Evolutionary conservation across 2,797 vertebrate species (phyloP), one percentile per base, ranked within the genome.

Genomic region (Ficedula albicollis): DNA sequence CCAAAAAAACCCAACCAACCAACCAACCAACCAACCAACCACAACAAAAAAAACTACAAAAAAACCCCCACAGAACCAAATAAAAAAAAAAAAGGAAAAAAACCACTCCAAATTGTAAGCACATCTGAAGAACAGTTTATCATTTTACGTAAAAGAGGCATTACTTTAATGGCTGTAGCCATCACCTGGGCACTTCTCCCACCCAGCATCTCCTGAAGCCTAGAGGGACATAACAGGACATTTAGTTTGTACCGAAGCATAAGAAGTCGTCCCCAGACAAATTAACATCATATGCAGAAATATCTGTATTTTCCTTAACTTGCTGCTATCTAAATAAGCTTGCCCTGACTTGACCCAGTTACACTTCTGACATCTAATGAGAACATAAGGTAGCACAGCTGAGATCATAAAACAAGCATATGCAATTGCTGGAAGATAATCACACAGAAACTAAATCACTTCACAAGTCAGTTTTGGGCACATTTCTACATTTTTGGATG

Each of bases 381-480:
- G 54, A 95, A 93, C 38, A 86, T 93, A 92, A 95, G 77, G 89
- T 94, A 95, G 90, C 80, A 66, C 46, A 82, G 93, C 78, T 94
- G 89, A 95, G 46, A 84, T 89, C 88, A 94, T 96, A 94, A 95
- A 97, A 90, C 36, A 86, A 89, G 70, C 76, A 75, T 38, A 93
- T 83, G 83, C 82, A 95, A 49, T 87, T 83, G 48, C 43, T 95
- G 86, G 88, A 97, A 70, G 56, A 93, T 39, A 96, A 94, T 92
- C 87, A 91, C 73, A 93, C n/a, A 90, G 82, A 93, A 95, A 91
- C 73, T 73, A 88, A 89, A 92, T 95, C 91, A 94, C 56, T 93
- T 94, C 62, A 55, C 68, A 96, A 83, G 80, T 94, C 90, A 88
- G 56, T 80, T 94, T 88, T 44, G 78, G 82, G 91, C 70, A 95